A percentile compares a stretch with the other conserved stretches of the same genome.
These are phyloP conservation scores for Linepithema humile DNA, from an alignment of 1,140 invertebrate species.

Conservation along the genomic window DNA sequence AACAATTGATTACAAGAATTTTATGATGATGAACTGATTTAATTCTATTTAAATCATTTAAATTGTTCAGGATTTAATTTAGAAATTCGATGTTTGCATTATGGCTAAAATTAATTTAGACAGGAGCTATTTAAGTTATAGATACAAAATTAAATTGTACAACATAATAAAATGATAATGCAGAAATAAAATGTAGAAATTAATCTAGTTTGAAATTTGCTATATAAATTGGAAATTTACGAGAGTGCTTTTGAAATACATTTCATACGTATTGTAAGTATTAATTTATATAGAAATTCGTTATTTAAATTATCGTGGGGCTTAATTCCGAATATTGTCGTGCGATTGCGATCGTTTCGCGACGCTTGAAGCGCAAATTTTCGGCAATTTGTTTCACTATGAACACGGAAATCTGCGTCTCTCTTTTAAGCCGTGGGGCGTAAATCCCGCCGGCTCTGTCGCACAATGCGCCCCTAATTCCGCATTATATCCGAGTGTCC, in stretches of 20 bases:
- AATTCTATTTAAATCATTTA: neutral
- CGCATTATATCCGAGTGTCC: slow-evolving; percentile 53
- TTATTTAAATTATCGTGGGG: neutral
- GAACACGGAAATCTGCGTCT: slow-evolving; percentile 54
- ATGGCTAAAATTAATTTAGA: too few relatives aligned
- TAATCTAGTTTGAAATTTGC: neutral
- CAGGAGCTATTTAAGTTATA: neutral
- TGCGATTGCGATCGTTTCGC: neutral
- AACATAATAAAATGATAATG: too few relatives aligned
- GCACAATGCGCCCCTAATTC: slow-evolving; percentile 63
- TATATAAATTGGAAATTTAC: neutral
- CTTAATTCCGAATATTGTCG: neutral
- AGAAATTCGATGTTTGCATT: too few relatives aligned
- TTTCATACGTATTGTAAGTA: neutral
- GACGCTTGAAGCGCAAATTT: neutral
- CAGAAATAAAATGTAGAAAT: too few relatives aligned
- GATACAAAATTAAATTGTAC: too few relatives aligned
- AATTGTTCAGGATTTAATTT: neutral
- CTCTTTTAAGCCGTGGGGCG: slow-evolving; percentile 27
- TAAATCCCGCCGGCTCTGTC: slow-evolving; percentile 53
- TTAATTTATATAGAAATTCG: neutral
- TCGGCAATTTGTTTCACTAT: slow-evolving; percentile 22
- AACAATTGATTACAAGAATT: neutral
- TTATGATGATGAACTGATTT: neutral
- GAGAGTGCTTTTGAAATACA: neutral